Percentiles rank a stretch among this genome's conserved stretches.
phyloP scores from a whole-genome alignment of 2,888 invertebrate genomes.

The Alsophila aescularia region DNA sequence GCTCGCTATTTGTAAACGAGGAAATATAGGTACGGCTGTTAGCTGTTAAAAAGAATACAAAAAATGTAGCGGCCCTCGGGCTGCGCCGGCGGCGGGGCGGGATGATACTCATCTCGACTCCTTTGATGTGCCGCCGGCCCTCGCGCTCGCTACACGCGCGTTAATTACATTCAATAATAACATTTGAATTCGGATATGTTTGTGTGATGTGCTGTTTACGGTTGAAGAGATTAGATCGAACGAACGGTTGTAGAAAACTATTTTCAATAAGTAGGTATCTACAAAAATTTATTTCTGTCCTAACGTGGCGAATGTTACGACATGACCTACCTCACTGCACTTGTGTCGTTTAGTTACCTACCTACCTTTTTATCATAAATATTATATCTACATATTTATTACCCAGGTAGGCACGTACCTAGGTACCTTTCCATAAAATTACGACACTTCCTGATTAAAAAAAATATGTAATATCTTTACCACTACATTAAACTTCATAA shows the following conservation, averaged over 20 bases:
- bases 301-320: not conserved
- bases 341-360: not conserved
- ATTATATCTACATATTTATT: no score
- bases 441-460: no score
- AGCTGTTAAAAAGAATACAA: conserved; percentile 72
- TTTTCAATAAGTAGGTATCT: no score
- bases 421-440: not conserved
- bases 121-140: conserved; percentile 70
- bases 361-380: no score
- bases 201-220: conserved; percentile 18
- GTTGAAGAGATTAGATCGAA: not conserved
- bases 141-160: conserved; percentile 52
- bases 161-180: conserved; percentile 52
- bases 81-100: conserved; percentile 51
- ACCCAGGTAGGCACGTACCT: not conserved
- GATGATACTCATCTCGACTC: conserved; percentile 68
- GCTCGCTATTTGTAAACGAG: conserved; percentile 51
- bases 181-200: conserved; percentile 38
- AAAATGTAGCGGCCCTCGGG: conserved; percentile 64
- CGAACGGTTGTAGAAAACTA: no score
- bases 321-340: not conserved
- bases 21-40: conserved; percentile 47
- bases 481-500: no score
- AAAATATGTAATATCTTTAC: no score
- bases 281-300: no score